Conservation (phyloP, 2,113 vertebrate species). For the Terrapene triunguis region DNA sequence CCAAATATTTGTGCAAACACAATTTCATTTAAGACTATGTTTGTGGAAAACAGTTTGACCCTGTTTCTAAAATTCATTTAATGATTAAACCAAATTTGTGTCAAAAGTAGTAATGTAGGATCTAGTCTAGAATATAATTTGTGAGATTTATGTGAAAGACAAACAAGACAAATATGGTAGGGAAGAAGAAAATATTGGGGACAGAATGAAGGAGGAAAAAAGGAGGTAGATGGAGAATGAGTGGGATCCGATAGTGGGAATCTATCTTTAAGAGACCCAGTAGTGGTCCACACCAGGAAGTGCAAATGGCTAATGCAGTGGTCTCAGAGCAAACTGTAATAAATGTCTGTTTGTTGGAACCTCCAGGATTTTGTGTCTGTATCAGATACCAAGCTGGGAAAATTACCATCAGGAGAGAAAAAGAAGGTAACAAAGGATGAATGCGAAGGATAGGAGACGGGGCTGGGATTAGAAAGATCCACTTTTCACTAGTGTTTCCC, state of each 20-base stretch:
- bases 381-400: background rate
- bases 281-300: constrained; percentile 4
- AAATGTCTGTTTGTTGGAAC: constrained; percentile 24
- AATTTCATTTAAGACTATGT: background rate
- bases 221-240: background rate
- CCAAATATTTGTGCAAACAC: background rate
- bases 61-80: background rate
- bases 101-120: background rate
- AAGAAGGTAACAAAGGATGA: background rate
- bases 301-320: background rate
- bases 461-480: background rate
- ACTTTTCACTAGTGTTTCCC: background rate
- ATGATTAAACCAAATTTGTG: background rate
- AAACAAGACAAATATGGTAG: background rate
- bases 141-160: background rate
- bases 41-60: background rate
- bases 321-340: background rate
- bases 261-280: background rate
- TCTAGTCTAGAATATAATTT: background rate
- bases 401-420: background rate
- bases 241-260: background rate
- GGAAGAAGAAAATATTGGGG: background rate
- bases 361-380: background rate
- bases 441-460: background rate
- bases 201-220: background rate